Evolutionary conservation across 2,113 vertebrate genomes (phyloP), one percentile per base, ranked within the genome.

Genomic region (Heterocephalus glaber): DNA sequence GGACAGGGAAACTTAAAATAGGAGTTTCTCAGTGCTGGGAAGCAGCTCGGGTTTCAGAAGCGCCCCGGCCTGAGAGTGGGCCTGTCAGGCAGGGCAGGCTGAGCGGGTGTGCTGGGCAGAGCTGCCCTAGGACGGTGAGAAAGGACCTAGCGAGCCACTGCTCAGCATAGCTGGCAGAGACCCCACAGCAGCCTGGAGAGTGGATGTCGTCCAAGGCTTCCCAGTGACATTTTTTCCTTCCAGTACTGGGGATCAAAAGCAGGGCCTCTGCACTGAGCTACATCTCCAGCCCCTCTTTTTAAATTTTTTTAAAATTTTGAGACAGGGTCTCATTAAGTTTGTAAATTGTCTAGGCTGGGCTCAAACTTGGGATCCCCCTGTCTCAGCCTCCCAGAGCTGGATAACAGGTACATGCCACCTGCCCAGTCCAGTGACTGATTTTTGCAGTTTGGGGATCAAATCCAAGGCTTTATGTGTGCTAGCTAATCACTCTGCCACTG

Each of bases 1-100:
- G 93, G 93, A 95, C 96, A 97, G 95, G 89, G 80, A 95, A 95
- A 89, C 96, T 97, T 96, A 97, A 97, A 97, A 97, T 98, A 98
- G 96, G 97, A 79, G 76, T 94, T 94, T 86, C 63, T 41, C 44
- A 30, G 28, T 14, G 74, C 13, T 77, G 44, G 44, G 12, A n/a
- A 17, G 44, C 26, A 1, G 92, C 94, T 95, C 94, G 22, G 91
- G 38, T 93, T 95, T 93, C 94, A 89, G 68, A 86, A 76, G 82
- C 33, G 5, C 86, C 79, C 86, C 68, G 0, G 74, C 41, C 41
- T 76, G 41, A 47, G 72, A 76, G 41, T 5, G 0, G 41, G 60
- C 41, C 70, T 58, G 52, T 77, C 56, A 58, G 2, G 68, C 61
- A 41, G 49, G 77, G 41, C 22, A 54, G 76, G n/a, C 52, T 66